Evolutionary conservation across 2,888 invertebrate genomes (phyloP).

Genomic region (Cerastoderma edule): DNA sequence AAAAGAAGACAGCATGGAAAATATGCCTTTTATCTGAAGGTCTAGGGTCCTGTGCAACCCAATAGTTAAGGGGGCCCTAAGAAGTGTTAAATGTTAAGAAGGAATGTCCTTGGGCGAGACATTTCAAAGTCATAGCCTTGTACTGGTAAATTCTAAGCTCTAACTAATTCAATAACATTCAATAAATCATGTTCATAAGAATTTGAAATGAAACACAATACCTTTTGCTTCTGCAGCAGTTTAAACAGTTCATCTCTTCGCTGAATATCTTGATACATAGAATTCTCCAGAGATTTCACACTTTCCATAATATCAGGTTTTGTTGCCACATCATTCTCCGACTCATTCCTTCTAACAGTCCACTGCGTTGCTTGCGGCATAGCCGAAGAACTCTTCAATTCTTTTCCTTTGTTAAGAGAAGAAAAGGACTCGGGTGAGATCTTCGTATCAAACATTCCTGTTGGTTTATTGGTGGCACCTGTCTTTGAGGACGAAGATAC

Average conservation of each 20-base stretch:
- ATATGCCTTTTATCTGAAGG: no score
- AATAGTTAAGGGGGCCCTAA: no score
- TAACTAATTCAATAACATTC: no score
- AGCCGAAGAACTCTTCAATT: not conserved
- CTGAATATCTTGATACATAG: conserved; percentile 48
- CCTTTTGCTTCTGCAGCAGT: conserved; percentile 63
- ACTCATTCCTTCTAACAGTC: conserved; percentile 42
- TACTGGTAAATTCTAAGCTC: no score
- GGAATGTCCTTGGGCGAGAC: no score
- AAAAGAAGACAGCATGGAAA: no score
- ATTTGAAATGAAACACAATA: no score
- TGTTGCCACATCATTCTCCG: not conserved
- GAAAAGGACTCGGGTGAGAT: conserved; percentile 38
- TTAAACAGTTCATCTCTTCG: conserved; percentile 51
- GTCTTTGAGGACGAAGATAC: not conserved
- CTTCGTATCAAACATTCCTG: not conserved
- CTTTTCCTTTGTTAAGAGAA: conserved; percentile 30
- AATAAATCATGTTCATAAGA: no score
- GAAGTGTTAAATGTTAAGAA: no score
- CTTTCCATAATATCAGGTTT: not conserved
- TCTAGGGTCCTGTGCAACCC: no score
- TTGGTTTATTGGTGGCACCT: not conserved
- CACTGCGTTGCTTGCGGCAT: conserved; percentile 36
- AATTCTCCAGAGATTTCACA: conserved; percentile 29
- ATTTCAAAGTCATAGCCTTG: no score